These are phyloP conservation scores for Pollenia labialis DNA, from an alignment of 2,888 invertebrate species.

Conservation along the genomic window DNA sequence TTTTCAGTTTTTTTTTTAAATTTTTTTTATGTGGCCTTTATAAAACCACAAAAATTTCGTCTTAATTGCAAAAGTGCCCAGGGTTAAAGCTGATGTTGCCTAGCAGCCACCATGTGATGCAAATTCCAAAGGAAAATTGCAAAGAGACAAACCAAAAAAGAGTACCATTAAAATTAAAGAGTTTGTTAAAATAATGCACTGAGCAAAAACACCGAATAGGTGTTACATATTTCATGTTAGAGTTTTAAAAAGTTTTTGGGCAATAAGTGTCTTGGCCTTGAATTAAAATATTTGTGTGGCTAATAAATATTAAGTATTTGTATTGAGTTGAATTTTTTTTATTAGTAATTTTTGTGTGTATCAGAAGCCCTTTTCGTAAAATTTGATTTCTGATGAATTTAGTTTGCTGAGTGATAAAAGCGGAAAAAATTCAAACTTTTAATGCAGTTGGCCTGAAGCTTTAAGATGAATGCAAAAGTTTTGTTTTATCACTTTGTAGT, in stretches of 20 bases:
- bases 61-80: constrained; percentile 76
- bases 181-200: constrained; percentile 22
- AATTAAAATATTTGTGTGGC: too few relatives aligned
- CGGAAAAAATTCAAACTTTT: constrained; percentile 35
- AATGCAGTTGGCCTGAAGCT: constrained; percentile 41
- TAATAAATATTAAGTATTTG: too few relatives aligned
- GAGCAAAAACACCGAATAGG: neutral
- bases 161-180: constrained; percentile 15
- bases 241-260: too few relatives aligned
- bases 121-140: constrained; percentile 37
- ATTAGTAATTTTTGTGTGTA: neutral
- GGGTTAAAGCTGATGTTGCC: constrained; percentile 71
- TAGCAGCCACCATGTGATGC: constrained; percentile 52
- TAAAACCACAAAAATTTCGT: constrained; percentile 71
- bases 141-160: neutral
- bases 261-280: too few relatives aligned
- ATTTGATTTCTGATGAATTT: constrained; percentile 42
- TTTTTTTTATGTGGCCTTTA: constrained; percentile 24
- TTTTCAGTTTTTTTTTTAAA: constrained; percentile 51
- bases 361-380: constrained; percentile 7
- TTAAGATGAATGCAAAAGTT: constrained; percentile 48
- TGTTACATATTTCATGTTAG: neutral
- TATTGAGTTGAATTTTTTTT: neutral
- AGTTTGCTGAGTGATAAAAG: constrained; percentile 51
- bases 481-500: constrained; percentile 30